These are phyloP conservation scores for Tinamus major DNA, from an alignment of 2,797 vertebrate genomes.

Conservation along the genomic window DNA sequence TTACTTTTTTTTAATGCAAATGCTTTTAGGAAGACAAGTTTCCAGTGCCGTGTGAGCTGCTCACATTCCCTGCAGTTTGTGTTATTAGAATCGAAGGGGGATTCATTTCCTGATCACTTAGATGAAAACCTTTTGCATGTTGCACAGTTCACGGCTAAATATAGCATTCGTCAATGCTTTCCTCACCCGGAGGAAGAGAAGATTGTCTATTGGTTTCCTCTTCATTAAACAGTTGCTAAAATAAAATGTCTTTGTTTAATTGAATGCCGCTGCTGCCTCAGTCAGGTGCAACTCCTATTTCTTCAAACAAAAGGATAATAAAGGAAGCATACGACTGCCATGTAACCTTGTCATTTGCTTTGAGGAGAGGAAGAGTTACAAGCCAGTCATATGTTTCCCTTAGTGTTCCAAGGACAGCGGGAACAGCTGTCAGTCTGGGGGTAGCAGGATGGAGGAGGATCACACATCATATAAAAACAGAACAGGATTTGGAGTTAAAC, in stretches of 20 bases:
- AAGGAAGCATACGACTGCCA: slow-evolving; percentile 41
- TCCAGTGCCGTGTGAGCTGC: not conserved
- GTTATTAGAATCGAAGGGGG: not conserved
- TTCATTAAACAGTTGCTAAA: slow-evolving; percentile 52
- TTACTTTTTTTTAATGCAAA: not conserved
- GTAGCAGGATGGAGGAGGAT: slow-evolving; percentile 25
- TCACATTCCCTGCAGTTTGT: not conserved
- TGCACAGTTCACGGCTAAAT: slow-evolving; percentile 42
- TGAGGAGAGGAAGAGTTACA: slow-evolving; percentile 37
- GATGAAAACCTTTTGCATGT: not conserved
- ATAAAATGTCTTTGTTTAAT: slow-evolving; percentile 46
- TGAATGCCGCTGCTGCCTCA: slow-evolving; percentile 5
- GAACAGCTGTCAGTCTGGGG: slow-evolving; percentile 50
- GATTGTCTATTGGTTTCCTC: slow-evolving; percentile 50
- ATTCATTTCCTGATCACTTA: not conserved
- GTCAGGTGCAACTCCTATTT: slow-evolving; percentile 39
- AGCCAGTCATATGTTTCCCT: not conserved
- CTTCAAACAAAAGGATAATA: slow-evolving; percentile 51
- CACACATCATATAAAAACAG: not conserved
- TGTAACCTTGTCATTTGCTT: not conserved
- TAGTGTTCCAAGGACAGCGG: slow-evolving; percentile 44
- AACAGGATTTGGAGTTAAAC: not conserved
- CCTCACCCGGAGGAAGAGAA: slow-evolving; percentile 10
- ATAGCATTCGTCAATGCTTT: slow-evolving; percentile 33
- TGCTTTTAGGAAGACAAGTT: not conserved